A percentile compares a stretch with the other conserved stretches of the same genome.
Conservation (phyloP, 1,140 invertebrate species). For the Acromyrmex echinatior region DNA sequence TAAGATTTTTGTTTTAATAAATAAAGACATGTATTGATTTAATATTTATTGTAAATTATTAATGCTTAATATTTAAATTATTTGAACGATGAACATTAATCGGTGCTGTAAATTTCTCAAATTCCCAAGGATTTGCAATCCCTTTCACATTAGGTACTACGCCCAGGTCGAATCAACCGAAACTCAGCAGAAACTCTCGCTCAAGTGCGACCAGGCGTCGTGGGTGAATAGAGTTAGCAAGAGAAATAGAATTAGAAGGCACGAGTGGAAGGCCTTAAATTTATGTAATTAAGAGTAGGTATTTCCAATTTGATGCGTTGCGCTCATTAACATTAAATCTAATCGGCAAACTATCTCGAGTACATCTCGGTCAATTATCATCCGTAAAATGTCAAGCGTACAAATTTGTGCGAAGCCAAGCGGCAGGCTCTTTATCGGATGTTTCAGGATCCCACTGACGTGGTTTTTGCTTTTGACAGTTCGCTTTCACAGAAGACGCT, state of each 20-base stretch:
- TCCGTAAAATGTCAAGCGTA: not conserved
- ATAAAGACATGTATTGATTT: not conserved
- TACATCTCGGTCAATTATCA: conserved; percentile 48
- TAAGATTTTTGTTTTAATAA: conserved; percentile 4
- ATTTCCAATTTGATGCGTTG: conserved; percentile 65
- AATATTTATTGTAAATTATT: not conserved
- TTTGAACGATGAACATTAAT: conserved; percentile 18
- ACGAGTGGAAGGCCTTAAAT: conserved; percentile 52
- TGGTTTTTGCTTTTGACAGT: conserved; percentile 54
- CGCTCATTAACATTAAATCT: conserved; percentile 72
- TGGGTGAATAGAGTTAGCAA: conserved; percentile 35
- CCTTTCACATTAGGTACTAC: conserved; percentile 29
- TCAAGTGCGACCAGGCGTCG: not conserved
- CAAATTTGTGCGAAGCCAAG: conserved; percentile 8
- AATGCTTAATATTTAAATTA: not conserved
- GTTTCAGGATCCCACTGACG: not conserved
- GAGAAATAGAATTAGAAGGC: conserved; percentile 71
- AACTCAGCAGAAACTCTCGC: conserved; percentile 47
- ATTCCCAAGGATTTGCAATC: conserved; percentile 50
- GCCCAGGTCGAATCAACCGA: not conserved
- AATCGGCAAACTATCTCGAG: conserved; percentile 20
- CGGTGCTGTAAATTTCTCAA: conserved; percentile 20
- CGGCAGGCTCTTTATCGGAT: conserved; percentile 6
- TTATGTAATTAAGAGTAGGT: conserved; percentile 65
- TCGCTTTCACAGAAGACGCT: not conserved